phyloP scores from a whole-genome alignment of 2,113 vertebrate species.

The Echinops telfairi region DNA sequence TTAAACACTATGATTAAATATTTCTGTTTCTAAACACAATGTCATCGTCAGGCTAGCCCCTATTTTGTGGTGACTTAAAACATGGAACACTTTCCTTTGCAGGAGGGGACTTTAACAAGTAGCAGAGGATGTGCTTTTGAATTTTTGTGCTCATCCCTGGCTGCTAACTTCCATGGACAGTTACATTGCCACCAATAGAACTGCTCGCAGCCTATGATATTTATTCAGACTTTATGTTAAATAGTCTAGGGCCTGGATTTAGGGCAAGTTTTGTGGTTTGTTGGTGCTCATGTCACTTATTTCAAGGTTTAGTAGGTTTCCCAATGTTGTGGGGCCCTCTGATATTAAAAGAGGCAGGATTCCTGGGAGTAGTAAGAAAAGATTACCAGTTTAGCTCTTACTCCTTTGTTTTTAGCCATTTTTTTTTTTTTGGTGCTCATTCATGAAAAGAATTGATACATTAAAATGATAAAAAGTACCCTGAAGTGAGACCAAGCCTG shows the following conservation, averaged over 20 bases:
- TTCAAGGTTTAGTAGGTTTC: background rate
- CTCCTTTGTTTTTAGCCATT: constrained; percentile 45
- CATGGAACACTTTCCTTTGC: background rate
- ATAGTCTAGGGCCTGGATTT: background rate
- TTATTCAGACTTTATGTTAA: background rate
- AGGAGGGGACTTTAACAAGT: background rate
- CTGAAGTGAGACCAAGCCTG: background rate
- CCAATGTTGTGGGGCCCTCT: background rate
- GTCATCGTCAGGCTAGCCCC: background rate
- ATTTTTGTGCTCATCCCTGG: background rate
- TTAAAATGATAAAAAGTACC: constrained; percentile 55
- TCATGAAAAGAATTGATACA: constrained; percentile 49
- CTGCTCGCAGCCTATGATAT: background rate
- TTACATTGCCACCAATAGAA: background rate
- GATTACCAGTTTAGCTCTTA: background rate
- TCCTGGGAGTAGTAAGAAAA: background rate
- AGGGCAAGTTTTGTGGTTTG: background rate
- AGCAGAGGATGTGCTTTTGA: background rate
- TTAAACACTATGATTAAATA: constrained; percentile 36
- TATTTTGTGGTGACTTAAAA: background rate
- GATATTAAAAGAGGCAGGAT: background rate
- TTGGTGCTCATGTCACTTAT: background rate
- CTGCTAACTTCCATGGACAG: background rate
- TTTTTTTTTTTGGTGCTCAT: background rate
- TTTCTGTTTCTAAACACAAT: constrained; percentile 2